Base-by-base conservation (phyloP, 2,888 invertebrate species). In the Erpobdella octoculata region DNA sequence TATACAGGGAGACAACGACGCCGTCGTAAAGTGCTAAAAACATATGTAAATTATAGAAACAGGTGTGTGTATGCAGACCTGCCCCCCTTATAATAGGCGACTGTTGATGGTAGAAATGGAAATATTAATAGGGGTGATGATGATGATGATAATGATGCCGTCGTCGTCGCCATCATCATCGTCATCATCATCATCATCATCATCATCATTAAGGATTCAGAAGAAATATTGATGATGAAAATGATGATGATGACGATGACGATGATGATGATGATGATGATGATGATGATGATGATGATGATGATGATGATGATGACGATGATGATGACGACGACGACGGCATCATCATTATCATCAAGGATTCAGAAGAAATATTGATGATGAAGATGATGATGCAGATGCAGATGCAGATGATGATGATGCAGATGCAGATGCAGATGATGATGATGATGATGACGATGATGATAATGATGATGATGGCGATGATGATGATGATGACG, bases 261-360 rank as follows among this genome's bases (percentile, higher is more conserved):
- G 41, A 18, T 41, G 41, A 18, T 41, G 9, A 18, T 18, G 41
- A 41, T 41, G 41, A 41, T 41, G 41, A 41, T 12, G 9, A 18
- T 18, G 9, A 41, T 41, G 9, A 65, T 65, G 37, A 65, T 65
- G 33, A 35, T 33, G 65, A 65, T 65, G 65, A 36, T 65, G 65
- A 21, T 61, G 33, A 21, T 5, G 12, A 8, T 61, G 61, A 61
- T 61, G 6, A 61, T 48, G 48, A 48, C 12, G 48, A 48, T 48
- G 48, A 12, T 41, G 41, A 41, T 41, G 9, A 18, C 18, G 9
- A 12, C 18, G 9, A 12, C 18, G 9, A 12, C 41, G 18, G 41
- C 9, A 12, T 41, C 9, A 41, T 41, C 41, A 9, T 18, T 41
- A 41, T 41, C 41, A 41, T 41, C 18, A 12, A 41, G 18, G 41